Evolutionary conservation across 2,888 invertebrate genomes (phyloP).

Genomic region (Xylota sylvarum): DNA sequence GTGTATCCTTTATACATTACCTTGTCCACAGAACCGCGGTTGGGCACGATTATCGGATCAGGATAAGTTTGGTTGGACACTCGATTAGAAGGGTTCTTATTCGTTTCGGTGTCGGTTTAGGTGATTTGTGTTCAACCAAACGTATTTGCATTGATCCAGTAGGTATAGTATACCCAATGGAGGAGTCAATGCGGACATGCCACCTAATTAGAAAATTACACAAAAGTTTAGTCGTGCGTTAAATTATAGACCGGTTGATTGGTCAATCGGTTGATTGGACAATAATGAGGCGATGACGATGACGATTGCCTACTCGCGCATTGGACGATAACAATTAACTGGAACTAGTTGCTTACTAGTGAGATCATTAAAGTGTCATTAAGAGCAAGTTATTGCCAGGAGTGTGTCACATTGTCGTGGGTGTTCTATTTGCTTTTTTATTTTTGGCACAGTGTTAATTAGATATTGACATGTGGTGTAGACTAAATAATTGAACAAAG

Average conservation of each 20-base stretch:
- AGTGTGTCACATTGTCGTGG: not conserved
- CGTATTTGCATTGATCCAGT: conserved; percentile 19
- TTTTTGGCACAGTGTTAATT: conserved; percentile 3
- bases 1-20: not conserved
- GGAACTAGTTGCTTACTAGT: not conserved
- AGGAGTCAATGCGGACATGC: conserved; percentile 8
- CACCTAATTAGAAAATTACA: conserved; percentile 61
- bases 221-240: conserved; percentile 63
- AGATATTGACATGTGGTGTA: not conserved
- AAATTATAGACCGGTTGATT: conserved; percentile 60
- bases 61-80: conserved; percentile 37
- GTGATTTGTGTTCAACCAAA: conserved; percentile 5
- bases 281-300: not conserved
- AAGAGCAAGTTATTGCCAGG: not conserved
- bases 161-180: not conserved
- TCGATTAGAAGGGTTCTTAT: conserved; percentile 16
- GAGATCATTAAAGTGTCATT: not conserved
- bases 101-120: not conserved
- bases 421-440: not conserved
- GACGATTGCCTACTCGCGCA: not conserved
- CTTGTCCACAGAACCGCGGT: conserved; percentile 2
- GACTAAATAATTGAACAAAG: conserved; percentile 7
- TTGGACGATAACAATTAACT: conserved; percentile 6
- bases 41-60: conserved; percentile 34
- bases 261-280: conserved; percentile 40